Evolutionary conservation across 2,888 invertebrate species (phyloP).

Genomic region (Melanotus villosus): DNA sequence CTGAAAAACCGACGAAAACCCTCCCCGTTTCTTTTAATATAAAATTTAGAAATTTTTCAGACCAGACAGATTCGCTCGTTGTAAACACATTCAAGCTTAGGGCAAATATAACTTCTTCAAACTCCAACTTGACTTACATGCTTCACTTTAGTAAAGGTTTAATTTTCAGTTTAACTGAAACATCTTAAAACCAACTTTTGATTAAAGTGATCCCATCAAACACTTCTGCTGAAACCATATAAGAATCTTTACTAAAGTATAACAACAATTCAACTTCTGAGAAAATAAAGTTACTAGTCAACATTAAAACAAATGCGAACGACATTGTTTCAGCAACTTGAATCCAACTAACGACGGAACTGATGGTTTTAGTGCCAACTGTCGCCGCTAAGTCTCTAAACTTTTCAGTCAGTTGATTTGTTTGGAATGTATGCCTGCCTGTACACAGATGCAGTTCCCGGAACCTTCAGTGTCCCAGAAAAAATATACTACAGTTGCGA

Average conservation of each 20-base stretch:
- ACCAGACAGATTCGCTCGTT: too few species aligned
- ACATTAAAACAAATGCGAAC: conserved; percentile 53
- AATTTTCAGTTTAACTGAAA: not conserved
- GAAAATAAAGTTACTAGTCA: conserved; percentile 34
- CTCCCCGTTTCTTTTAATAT: too few species aligned
- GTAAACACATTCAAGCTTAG: too few species aligned
- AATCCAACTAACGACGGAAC: conserved; percentile 55
- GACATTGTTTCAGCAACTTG: conserved; percentile 52
- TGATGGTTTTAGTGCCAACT: conserved; percentile 57
- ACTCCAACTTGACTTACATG: too few species aligned
- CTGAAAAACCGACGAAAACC: too few species aligned
- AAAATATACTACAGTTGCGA: conserved; percentile 30
- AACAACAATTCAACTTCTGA: conserved; percentile 26
- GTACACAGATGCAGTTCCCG: conserved; percentile 47
- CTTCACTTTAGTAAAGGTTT: too few species aligned
- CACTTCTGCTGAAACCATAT: not conserved
- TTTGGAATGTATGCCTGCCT: conserved; percentile 49
- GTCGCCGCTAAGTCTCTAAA: conserved; percentile 59
- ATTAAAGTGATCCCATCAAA: not conserved
- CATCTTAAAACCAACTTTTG: too few species aligned
- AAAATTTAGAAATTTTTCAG: too few species aligned
- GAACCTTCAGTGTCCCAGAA: conserved; percentile 46
- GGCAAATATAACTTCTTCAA: too few species aligned
- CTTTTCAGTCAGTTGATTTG: conserved; percentile 59
- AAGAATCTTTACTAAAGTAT: too few species aligned